Conservation (phyloP, 2,888 invertebrate genomes). For the Aleiodes alternator region DNA sequence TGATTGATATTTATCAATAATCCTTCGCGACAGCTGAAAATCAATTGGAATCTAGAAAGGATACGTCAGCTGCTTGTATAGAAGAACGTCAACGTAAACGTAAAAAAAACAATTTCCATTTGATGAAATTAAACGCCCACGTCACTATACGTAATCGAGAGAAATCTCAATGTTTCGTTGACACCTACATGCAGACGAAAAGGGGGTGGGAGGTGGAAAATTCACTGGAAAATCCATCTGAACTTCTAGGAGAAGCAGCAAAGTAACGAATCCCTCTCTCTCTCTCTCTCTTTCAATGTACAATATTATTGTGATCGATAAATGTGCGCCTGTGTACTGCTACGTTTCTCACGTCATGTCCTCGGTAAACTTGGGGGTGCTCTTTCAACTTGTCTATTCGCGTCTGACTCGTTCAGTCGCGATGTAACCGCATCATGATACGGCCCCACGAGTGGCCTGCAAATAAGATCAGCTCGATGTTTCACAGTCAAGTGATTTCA, state of each 20-base stretch:
- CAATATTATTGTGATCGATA: conserved; percentile 38
- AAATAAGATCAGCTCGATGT: conserved; percentile 60
- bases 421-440: conserved; percentile 73
- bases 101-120: background rate
- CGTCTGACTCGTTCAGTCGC: conserved; percentile 68
- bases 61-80: background rate
- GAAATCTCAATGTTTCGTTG: conserved; percentile 20
- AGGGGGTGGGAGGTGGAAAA: background rate
- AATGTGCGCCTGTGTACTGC: conserved; percentile 39
- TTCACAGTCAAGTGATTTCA: conserved; percentile 52
- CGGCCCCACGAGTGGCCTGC: conserved; percentile 71
- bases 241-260: background rate
- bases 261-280: background rate
- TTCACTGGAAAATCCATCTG: conserved; percentile 1
- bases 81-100: background rate
- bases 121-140: conserved; percentile 31
- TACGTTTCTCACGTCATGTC: conserved; percentile 29
- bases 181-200: background rate
- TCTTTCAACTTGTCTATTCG: conserved; percentile 27
- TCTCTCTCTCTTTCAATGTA: background rate
- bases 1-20: too few species aligned
- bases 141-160: conserved; percentile 44
- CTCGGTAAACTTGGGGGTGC: conserved; percentile 40
- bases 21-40: too few species aligned
- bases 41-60: too few species aligned